Base-by-base conservation (phyloP, 2,888 invertebrate genomes). In the Meiosimyza decipiens region DNA sequence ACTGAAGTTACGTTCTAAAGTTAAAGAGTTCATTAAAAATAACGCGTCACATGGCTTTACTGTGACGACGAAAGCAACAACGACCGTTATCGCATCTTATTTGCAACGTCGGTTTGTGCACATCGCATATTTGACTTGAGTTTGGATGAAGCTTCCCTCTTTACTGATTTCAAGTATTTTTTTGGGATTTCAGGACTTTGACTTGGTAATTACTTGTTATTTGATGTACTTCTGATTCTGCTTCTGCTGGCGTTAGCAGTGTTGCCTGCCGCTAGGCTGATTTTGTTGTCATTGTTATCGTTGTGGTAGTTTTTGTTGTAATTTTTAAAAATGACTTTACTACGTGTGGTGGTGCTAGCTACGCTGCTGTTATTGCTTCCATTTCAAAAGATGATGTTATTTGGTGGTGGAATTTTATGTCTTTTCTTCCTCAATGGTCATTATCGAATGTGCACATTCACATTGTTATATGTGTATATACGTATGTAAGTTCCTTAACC, bases 221-320 rank as follows among this genome's bases (percentile, higher is more conserved):
- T 22, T 22, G 22, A 22, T 22, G 22, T 22, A 22, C 22, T 22
- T 22, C 22, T 22, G 22, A 33, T 50, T 47, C 18, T 22, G 22
- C 50, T 50, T 47, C 18, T 69, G 69, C 33, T 60, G 54, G 55
- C 47, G 73, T 55, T 66, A 40, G 9, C 40, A 9, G 40, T 1
- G 40, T 40, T 7, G 40, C 52, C 28, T 66, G 64, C 50, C 66
- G 16, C 15, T 63, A 67, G 40, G 59, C 80, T 67, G 71, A 59
- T 71, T 75, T 73, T 74, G 75, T 76, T 78, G 79, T 80, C 80
- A 79, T 80, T 81, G 80, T 80, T 80, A 55, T 55, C 55, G 18
- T 18, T 18, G 11, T n/a, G 16, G 55, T 18, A 15, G 66, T 18
- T 55, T 40, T 22, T 80, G 79, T 80, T 80, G 78, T 79, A 81